Evolutionary conservation across 1,140 invertebrate genomes (phyloP).

Genomic region (Leptonema lineaticorne): DNA sequence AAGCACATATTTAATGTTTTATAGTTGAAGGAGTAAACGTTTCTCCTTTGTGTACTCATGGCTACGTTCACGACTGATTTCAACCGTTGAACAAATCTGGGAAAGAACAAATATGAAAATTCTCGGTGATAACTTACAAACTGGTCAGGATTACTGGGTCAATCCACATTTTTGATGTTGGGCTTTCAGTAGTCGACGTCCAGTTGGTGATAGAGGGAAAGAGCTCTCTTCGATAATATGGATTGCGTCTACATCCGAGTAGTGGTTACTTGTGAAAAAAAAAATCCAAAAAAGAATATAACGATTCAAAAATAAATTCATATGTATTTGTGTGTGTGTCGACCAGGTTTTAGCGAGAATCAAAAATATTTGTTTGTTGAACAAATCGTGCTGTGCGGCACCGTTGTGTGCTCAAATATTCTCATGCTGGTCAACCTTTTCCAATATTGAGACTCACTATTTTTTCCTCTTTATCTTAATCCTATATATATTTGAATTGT

Average conservation of each 20-base stretch:
- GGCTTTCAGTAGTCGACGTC: neutral
- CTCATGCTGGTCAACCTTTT: too few relatives aligned
- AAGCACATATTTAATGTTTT: too few relatives aligned
- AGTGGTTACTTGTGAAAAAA: slow-evolving; percentile 2
- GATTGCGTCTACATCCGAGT: neutral
- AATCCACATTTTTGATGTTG: slow-evolving; percentile 25
- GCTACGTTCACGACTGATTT: too few relatives aligned
- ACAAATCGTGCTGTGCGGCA: slow-evolving; percentile 4
- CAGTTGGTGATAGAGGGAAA: neutral
- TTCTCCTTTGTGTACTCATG: too few relatives aligned
- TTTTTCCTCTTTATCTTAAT: too few relatives aligned
- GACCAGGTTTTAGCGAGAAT: slow-evolving; percentile 11
- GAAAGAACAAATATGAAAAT: neutral
- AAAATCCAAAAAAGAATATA: neutral
- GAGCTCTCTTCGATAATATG: neutral
- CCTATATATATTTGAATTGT: too few relatives aligned
- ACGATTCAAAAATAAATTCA: too few relatives aligned
- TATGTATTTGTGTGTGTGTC: too few relatives aligned
- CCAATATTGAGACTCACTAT: too few relatives aligned
- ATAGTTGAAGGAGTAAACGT: too few relatives aligned
- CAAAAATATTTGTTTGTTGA: slow-evolving; percentile 13
- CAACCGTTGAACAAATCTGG: too few relatives aligned
- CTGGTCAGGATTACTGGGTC: slow-evolving; percentile 19
- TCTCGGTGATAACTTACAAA: slow-evolving; percentile 26
- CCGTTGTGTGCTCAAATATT: slow-evolving; percentile 7